Base-by-base conservation (phyloP, 1,140 invertebrate species). In the Magallana ariakensis region DNA sequence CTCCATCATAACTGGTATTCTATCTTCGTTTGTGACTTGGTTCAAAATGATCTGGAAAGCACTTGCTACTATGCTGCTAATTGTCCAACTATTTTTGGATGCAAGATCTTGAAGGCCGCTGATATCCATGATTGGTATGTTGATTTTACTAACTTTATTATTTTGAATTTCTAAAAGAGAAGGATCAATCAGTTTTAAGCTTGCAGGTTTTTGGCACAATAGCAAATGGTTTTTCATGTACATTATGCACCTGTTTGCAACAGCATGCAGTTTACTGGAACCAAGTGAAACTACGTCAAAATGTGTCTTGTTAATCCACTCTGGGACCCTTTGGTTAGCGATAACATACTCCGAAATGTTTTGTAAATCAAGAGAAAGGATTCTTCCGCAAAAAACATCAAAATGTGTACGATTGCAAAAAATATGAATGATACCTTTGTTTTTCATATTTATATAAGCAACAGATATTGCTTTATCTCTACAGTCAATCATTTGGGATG, bases 321-420 rank as follows among this genome's bases (percentile, higher is more conserved):
- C 66, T 26, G 66, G 66, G 33, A 75, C 66, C 13, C 22, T 9
- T 2, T 33, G 22, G 22, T 26, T 26, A 1, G 66, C 66, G 26
- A 75, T 26, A 4, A 75, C 22, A 75, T 75, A 75, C 22, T 19
- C 22, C 15, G 66, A 19, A 33, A 75, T 75, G 13, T 13, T 75
- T 75, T 75, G 22, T 33, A 75, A 75, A 26, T 75, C 66, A 4
- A 1, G 22, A 11, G 22, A 11, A 75, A 75, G 4, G 13, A 75
- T 75, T 22, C 11, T 75, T 5, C 66, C 66, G 15, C 66, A 75
- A 75, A 75, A 75, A 10, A 13, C 66, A 75, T 75, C 66, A 75
- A 22, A 75, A 8, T 75, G 10, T 13, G 22, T 10, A 13, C 66
- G 22, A 10, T 22, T 75, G 22, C 66, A 75, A 33, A 22, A 33